Conservation (phyloP, 2,888 invertebrate species). For the Bombyx huttoni region DNA sequence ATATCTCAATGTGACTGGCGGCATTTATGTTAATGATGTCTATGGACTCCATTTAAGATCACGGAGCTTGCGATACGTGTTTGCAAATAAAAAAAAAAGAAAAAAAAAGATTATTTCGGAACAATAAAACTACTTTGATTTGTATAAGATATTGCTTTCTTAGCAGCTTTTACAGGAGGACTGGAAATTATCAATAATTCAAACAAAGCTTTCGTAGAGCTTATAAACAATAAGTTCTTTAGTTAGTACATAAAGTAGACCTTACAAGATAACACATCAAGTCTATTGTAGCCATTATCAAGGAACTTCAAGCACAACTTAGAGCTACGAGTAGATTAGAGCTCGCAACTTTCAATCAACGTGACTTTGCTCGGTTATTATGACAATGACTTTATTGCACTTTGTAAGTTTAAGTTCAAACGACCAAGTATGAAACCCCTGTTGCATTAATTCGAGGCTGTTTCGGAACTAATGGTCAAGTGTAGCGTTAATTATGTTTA, state of each 20-base stretch:
- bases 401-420: background rate
- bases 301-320: constrained; percentile 8
- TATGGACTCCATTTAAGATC: no score
- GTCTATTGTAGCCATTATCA: background rate
- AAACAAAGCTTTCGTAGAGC: background rate
- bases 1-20: no score
- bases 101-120: no score
- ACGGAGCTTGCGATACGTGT: no score
- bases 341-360: constrained; percentile 8
- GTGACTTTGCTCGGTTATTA: constrained; percentile 4
- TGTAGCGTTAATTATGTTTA: no score
- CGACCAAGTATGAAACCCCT: background rate
- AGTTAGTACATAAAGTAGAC: background rate
- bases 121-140: no score
- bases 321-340: constrained; percentile 9
- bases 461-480: background rate
- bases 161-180: no score
- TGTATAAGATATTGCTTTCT: no score
- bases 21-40: no score
- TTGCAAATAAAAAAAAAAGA: no score
- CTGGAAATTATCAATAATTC: no score
- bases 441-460: background rate
- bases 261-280: background rate
- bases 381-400: constrained; percentile 1
- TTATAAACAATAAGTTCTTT: background rate